A percentile compares a stretch with the other conserved stretches of the same genome.
Conservation (phyloP, 2,797 vertebrate genomes). For the Ctenosaura bakeri region DNA sequence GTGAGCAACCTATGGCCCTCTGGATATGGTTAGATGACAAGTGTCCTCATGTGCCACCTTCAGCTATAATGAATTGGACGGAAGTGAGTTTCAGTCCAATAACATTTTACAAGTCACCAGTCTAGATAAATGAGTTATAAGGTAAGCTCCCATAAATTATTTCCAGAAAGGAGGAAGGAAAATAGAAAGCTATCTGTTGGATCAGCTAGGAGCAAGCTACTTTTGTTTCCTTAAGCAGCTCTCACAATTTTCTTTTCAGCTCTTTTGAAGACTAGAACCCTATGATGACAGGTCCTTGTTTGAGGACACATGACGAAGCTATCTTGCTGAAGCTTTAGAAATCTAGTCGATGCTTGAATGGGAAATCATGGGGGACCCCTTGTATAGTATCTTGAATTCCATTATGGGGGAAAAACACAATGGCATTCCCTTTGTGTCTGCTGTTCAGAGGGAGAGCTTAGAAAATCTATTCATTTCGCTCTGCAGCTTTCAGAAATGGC, state of each 20-base stretch:
- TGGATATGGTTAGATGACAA: not conserved
- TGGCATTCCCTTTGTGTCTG: too few species aligned
- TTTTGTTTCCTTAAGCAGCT: not conserved
- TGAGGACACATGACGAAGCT: not conserved
- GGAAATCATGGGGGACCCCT: not conserved
- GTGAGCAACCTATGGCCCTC: too few species aligned
- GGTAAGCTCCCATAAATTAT: not conserved
- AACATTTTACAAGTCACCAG: not conserved
- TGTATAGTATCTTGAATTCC: not conserved
- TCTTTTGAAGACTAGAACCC: not conserved
- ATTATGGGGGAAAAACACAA: too few species aligned
- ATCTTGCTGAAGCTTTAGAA: not conserved
- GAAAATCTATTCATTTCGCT: too few species aligned
- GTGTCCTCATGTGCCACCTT: not conserved
- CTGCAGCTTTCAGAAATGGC: too few species aligned
- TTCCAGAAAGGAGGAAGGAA: not conserved
- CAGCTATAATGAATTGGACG: too few species aligned
- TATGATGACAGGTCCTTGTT: not conserved
- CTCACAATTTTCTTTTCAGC: not conserved
- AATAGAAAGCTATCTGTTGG: fast-evolving
- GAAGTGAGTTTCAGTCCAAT: too few species aligned
- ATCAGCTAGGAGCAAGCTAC: not conserved
- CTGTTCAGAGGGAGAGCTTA: too few species aligned
- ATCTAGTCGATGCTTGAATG: not conserved
- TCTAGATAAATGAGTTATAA: not conserved